A percentile compares a stretch with the other conserved stretches of the same genome.
phyloP scores from a whole-genome alignment of 2,797 vertebrate genomes.

The Chaetophractus vellerosus region DNA sequence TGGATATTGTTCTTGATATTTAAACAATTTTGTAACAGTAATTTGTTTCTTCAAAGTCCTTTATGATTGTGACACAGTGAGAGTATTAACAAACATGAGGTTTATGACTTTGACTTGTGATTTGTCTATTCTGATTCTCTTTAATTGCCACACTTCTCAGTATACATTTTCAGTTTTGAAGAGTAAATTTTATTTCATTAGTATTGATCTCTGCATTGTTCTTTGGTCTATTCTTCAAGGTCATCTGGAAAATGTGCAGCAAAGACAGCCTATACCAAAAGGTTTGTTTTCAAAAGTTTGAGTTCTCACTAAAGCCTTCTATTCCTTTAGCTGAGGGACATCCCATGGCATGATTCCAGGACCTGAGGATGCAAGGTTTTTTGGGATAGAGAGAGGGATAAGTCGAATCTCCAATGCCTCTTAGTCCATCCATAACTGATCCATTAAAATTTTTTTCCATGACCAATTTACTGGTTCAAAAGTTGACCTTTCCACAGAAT shows the following conservation, averaged over 20 bases:
- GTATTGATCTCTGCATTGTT: background rate
- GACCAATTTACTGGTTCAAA: conserved; percentile 33
- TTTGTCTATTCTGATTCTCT: background rate
- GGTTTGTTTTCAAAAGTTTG: background rate
- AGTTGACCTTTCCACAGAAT: background rate
- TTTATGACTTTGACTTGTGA: background rate
- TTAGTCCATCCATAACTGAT: background rate
- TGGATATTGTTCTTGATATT: background rate
- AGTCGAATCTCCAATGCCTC: background rate
- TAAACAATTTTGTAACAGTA: background rate
- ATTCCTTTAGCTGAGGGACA: background rate
- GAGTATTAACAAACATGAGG: background rate
- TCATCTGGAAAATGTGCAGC: background rate
- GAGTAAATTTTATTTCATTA: background rate
- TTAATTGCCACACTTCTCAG: background rate
- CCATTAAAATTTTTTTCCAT: background rate
- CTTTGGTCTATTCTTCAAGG: background rate
- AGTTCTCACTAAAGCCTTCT: conserved; percentile 14
- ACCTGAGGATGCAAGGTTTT: background rate
- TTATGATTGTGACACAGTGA: background rate
- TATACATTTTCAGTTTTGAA: background rate
- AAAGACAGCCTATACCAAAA: background rate
- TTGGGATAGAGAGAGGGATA: background rate
- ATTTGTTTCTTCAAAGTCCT: background rate
- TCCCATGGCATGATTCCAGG: background rate